Base-by-base conservation (phyloP, 1,140 invertebrate genomes). In the Meloidogyne hapla region DNA sequence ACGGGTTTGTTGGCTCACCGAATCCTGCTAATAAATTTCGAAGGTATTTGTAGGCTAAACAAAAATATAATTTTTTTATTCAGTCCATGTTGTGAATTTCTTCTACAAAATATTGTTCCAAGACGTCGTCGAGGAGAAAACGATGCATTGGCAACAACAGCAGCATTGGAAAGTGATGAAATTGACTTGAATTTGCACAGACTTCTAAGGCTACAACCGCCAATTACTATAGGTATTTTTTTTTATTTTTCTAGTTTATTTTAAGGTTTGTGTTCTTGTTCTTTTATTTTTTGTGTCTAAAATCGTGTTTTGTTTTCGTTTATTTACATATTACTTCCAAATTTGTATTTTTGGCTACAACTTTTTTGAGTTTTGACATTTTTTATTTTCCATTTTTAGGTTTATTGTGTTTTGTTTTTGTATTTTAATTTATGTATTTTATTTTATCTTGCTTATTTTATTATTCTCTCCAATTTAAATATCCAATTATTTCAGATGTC, bases 81-180 rank as follows among this genome's bases (percentile, higher is more conserved):
- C 69, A 73, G 70, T 73, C 70, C 70, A 38, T 73, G 70, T 18
- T 73, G 70, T 64, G 38, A 73, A 63, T 63, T 70, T 18, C 15
- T 73, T 40, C 26, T 73, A 61, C 61, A 73, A 28, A 63, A 64
- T 62, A 23, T 38, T 33, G n/a, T 64, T 28, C 64, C 70, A 8
- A 40, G 70, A n/a, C 26, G 40, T 12, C 69, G 26, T n/a, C n/a
- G 48, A 56, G 48, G 48, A n/a, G 48, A 56, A 1, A 56, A 56
- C 8, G n/a, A 56, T 56, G 18, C 18, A 33, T 33, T 33, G 3
- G 18, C 18, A 26, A n/a, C 48, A 40, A 15, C 70, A 25, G 56
- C 21, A 1, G 56, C 13, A 4, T 26, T 13, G 23, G 21, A 23
- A 18, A 33, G 26, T 38, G 42, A 56, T n/a, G 70, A 73, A n/a